Percentiles rank a stretch among this genome's conserved stretches.
Conservation (phyloP, 2,797 vertebrate genomes). For the Neosilurus hyrtlii region DNA sequence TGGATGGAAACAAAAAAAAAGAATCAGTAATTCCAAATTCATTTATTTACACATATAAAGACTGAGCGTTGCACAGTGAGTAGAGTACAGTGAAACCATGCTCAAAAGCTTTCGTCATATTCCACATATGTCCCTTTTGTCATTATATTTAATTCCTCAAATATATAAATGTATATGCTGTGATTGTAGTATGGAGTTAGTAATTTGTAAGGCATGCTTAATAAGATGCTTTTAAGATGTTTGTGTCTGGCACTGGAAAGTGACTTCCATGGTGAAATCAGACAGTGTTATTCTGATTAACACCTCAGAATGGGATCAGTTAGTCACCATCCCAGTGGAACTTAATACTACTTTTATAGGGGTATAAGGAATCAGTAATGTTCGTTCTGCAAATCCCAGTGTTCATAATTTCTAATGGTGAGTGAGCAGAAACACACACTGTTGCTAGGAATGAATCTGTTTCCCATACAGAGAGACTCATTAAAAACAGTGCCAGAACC, state of each 20-base stretch:
- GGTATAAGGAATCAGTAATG: constrained; percentile 8
- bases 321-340: constrained; percentile 7
- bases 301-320: constrained; percentile 21
- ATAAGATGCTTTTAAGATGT: neutral
- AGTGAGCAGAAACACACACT: neutral
- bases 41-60: constrained; percentile 44
- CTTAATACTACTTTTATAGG: neutral
- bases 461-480: neutral
- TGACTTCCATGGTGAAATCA: constrained; percentile 14
- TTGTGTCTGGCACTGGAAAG: neutral
- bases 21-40: constrained; percentile 19
- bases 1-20: neutral
- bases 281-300: constrained; percentile 37
- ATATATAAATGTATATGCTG: neutral
- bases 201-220: constrained; percentile 1
- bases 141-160: neutral
- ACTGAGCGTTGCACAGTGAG: constrained; percentile 10
- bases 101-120: neutral
- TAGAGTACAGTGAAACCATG: constrained; percentile 3
- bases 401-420: neutral
- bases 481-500: neutral
- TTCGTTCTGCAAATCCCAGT: constrained; percentile 6
- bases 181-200: neutral
- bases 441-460: neutral
- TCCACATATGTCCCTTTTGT: neutral